phyloP scores from a whole-genome alignment of 1,140 invertebrate genomes.

The Bacillus rossius region DNA sequence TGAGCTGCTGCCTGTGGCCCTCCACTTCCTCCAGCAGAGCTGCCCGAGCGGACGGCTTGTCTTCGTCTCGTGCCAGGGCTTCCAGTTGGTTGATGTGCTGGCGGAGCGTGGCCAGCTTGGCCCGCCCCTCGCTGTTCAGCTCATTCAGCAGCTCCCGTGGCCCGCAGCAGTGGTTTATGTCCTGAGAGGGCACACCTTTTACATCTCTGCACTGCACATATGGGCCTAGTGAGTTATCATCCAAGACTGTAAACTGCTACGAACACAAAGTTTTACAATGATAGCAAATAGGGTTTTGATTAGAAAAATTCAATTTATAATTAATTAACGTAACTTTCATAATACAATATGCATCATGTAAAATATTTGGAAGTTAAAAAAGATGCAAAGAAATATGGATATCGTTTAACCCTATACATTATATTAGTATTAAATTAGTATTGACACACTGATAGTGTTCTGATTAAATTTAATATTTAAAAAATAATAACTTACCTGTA shows the following conservation, averaged over 20 bases:
- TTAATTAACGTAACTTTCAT: neutral
- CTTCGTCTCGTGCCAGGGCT: constrained; percentile 52
- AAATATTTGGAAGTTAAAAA: no score
- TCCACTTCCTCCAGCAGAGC: constrained; percentile 57
- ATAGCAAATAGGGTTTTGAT: neutral
- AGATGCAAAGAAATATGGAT: no score
- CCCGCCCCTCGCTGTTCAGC: constrained; percentile 64
- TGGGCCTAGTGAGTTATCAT: neutral
- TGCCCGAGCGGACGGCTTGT: constrained; percentile 54
- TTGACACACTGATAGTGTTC: no score
- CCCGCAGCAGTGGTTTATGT: constrained; percentile 59
- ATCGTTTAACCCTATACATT: no score
- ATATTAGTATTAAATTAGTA: no score
- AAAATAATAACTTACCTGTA: constrained; percentile 62
- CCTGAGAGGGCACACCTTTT: constrained; percentile 45
- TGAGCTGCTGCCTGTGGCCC: constrained; percentile 60
- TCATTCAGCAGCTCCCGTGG: constrained; percentile 61
- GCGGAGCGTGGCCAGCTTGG: constrained; percentile 55
- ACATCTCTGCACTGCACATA: neutral
- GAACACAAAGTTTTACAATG: neutral
- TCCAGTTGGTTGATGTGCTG: constrained; percentile 61
- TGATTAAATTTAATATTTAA: no score
- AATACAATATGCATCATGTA: constrained; percentile 3
- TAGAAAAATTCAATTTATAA: neutral
- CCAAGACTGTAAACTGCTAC: neutral